Evolutionary conservation across 2,888 invertebrate species (phyloP).

Genomic region (Epistrophe grossulariae): DNA sequence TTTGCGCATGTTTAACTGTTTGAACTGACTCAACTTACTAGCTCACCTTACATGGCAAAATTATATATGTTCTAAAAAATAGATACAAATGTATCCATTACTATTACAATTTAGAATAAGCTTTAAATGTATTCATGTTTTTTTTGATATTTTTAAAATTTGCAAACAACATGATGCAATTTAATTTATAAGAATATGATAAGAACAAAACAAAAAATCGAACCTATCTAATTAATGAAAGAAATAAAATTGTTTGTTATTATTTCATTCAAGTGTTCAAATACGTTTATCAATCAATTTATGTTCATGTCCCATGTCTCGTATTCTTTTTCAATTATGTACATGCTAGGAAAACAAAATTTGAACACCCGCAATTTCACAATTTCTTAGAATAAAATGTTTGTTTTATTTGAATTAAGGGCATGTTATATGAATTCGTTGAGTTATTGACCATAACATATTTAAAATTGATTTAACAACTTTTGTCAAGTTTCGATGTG

Average conservation of each 20-base stretch:
- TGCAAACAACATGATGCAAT: not conserved
- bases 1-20: not conserved
- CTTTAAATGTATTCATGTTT: not conserved
- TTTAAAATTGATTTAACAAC: not conserved
- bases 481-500: too few relatives aligned
- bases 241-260: not conserved
- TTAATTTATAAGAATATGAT: conserved; percentile 1
- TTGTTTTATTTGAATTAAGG: not conserved
- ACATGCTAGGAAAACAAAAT: not conserved
- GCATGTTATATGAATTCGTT: not conserved
- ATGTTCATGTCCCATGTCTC: too few relatives aligned
- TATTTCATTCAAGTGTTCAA: conserved; percentile 5
- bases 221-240: not conserved
- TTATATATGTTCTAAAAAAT: too few relatives aligned
- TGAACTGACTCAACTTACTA: not conserved
- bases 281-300: conserved; percentile 8
- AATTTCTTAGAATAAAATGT: conserved; percentile 8
- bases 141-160: not conserved
- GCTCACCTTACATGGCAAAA: not conserved
- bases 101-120: not conserved
- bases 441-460: not conserved
- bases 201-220: not conserved
- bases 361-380: conserved; percentile 4
- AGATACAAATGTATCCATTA: not conserved
- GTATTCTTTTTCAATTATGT: not conserved